Evolutionary conservation across 2,888 invertebrate species (phyloP).

Genomic region (Ochropleura leucogaster): DNA sequence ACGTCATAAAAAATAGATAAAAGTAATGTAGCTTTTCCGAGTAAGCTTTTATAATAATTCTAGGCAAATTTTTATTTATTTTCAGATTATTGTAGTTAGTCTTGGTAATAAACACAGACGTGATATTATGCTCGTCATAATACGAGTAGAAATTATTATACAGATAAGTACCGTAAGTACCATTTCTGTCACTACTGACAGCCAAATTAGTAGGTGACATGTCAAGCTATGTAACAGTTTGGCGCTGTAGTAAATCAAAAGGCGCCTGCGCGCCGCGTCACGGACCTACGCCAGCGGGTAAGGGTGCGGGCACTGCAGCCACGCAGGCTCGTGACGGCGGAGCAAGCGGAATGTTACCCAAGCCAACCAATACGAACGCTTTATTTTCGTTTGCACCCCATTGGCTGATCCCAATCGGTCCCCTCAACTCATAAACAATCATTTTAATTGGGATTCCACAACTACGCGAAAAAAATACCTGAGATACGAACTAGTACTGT

Average conservation of each 20-base stretch:
- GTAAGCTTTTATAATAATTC: constrained; percentile 57
- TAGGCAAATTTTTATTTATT: constrained; percentile 60
- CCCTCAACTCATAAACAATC: neutral
- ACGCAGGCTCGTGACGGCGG: neutral
- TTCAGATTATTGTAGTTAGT: constrained; percentile 45
- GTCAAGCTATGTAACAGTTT: constrained; percentile 76
- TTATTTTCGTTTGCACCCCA: constrained; percentile 6
- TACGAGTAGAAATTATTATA: constrained; percentile 55
- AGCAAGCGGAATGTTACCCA: constrained; percentile 22
- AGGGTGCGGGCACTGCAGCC: constrained; percentile 42
- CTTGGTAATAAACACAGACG: constrained; percentile 54
- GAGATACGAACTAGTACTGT: constrained; percentile 2
- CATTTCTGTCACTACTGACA: constrained; percentile 61
- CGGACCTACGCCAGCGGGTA: constrained; percentile 38
- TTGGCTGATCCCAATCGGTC: constrained; percentile 4
- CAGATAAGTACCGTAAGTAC: constrained; percentile 63
- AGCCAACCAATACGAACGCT: constrained; percentile 15
- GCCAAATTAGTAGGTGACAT: constrained; percentile 62
- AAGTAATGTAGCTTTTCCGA: constrained; percentile 57
- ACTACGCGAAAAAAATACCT: constrained; percentile 7
- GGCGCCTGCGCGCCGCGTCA: constrained; percentile 73
- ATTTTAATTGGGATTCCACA: constrained; percentile 10
- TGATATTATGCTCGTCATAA: constrained; percentile 42
- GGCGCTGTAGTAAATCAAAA: constrained; percentile 83
- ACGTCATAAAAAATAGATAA: constrained; percentile 48